Conservation (phyloP, 2,888 invertebrate genomes). For the Rhaphigaster nebulosa region DNA sequence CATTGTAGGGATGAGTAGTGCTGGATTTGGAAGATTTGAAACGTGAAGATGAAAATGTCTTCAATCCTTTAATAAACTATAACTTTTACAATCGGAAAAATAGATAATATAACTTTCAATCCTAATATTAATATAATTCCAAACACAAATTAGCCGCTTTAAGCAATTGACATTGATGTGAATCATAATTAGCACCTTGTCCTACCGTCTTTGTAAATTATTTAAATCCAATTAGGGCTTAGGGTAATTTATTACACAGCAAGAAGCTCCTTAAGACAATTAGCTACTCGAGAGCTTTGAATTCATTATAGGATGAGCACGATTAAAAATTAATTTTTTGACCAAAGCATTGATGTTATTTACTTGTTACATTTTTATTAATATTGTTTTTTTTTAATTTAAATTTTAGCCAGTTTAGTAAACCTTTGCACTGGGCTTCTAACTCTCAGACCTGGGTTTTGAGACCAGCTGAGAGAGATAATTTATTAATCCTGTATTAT, state of each 20-base stretch:
- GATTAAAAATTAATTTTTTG: neutral
- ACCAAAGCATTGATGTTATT: neutral
- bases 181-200: neutral
- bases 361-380: neutral
- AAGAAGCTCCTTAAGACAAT: neutral
- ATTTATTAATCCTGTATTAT: too few species aligned
- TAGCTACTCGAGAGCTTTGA: neutral
- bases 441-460: too few species aligned
- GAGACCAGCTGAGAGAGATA: too few species aligned
- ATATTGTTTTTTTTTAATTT: neutral
- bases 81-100: too few species aligned
- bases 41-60: too few species aligned
- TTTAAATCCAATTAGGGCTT: neutral
- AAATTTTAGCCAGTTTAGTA: neutral
- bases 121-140: too few species aligned
- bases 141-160: neutral
- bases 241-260: neutral
- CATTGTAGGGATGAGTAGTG: too few species aligned
- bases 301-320: neutral
- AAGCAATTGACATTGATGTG: neutral
- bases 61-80: too few species aligned
- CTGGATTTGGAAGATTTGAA: too few species aligned
- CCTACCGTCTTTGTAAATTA: neutral
- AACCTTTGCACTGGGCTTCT: too few species aligned
- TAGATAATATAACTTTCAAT: too few species aligned